Evolutionary conservation across 92 coral and sea anemone species (phyloP).

Genomic region (Chrysogorgia sp.): DNA sequence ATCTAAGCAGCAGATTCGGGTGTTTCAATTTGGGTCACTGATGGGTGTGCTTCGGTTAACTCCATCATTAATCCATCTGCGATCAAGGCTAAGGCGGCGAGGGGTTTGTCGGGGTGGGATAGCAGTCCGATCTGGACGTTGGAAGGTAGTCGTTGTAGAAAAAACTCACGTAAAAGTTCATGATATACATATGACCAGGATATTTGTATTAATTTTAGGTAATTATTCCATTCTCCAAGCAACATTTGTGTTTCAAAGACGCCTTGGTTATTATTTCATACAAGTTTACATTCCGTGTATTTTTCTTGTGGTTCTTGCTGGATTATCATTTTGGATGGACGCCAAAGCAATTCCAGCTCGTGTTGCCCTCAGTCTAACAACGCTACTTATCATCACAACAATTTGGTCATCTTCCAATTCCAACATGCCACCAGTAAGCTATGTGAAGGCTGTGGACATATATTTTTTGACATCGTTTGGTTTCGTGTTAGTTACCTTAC

Average conservation of each 20-base stretch:
- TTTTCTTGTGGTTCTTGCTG: slow-evolving; percentile 81
- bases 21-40: too few relatives aligned
- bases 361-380: slow-evolving; percentile 77
- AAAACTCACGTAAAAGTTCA: too few relatives aligned
- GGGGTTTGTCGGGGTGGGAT: too few relatives aligned
- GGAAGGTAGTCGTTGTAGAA: too few relatives aligned
- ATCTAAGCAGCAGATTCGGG: too few relatives aligned
- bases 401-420: slow-evolving; percentile 84
- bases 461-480: slow-evolving; percentile 79
- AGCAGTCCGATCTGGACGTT: too few relatives aligned
- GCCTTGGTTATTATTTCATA: slow-evolving; percentile 75
- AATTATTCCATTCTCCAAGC: slow-evolving; percentile 60
- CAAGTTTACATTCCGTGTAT: slow-evolving; percentile 85
- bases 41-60: too few relatives aligned
- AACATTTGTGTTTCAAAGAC: slow-evolving; percentile 73
- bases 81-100: too few relatives aligned
- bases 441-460: slow-evolving; percentile 82
- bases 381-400: slow-evolving; percentile 79
- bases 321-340: slow-evolving; percentile 88
- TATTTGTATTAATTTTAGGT: slow-evolving; percentile 19
- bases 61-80: too few relatives aligned
- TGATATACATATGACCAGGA: too few relatives aligned
- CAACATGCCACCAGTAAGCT: slow-evolving; percentile 84
- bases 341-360: slow-evolving; percentile 80
- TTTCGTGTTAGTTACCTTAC: slow-evolving; percentile 74